A percentile compares a stretch with the other conserved stretches of the same genome.
phyloP scores from a whole-genome alignment of 2,113 vertebrate species.

The Malaclemys terrapin region DNA sequence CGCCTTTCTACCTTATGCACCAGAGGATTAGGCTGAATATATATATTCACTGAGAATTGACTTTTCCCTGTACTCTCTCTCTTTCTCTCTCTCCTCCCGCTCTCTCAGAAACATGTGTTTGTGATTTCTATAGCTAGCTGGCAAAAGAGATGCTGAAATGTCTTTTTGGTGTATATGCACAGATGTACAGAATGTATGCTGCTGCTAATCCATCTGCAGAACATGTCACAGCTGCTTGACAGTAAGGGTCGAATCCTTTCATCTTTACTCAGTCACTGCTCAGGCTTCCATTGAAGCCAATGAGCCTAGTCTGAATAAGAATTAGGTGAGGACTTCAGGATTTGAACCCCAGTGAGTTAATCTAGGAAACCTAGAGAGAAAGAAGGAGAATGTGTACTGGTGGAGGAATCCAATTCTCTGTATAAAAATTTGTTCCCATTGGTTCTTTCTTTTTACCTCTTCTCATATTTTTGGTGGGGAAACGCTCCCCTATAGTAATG shows the following conservation, averaged over 20 bases:
- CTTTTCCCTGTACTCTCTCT: neutral
- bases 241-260: neutral
- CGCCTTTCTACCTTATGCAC: slow-evolving; percentile 37
- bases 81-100: neutral
- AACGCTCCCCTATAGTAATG: neutral
- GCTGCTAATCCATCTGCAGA: slow-evolving; percentile 35
- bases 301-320: neutral
- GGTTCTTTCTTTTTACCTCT: neutral
- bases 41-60: slow-evolving; percentile 37
- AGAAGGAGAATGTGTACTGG: neutral
- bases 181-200: neutral
- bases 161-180: slow-evolving; percentile 41
- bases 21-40: slow-evolving; percentile 39
- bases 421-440: neutral
- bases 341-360: neutral
- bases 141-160: slow-evolving; percentile 55
- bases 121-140: slow-evolving; percentile 47
- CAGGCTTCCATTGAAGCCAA: neutral
- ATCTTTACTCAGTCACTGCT: neutral
- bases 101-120: slow-evolving; percentile 27
- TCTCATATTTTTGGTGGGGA: neutral
- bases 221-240: neutral
- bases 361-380: neutral
- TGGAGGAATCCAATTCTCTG: neutral
- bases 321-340: neutral